Conservation (phyloP, 2,888 invertebrate genomes). For the Actias luna region DNA sequence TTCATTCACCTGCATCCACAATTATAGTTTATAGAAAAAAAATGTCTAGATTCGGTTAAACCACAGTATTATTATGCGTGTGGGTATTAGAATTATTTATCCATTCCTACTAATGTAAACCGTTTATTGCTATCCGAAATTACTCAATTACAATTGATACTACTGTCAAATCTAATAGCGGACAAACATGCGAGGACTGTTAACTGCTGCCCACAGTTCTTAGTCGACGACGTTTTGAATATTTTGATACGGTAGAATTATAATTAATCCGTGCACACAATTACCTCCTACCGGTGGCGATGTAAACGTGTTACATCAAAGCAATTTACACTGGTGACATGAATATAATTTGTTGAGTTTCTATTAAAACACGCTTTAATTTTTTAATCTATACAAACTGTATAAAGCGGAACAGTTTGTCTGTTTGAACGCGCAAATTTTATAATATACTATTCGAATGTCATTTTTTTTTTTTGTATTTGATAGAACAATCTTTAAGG, state of each 20-base stretch:
- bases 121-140: slow-evolving; percentile 30
- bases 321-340: not conserved
- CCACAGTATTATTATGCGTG: no score
- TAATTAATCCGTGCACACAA: slow-evolving; percentile 34
- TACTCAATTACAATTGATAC: slow-evolving; percentile 34
- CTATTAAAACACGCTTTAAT: not conserved
- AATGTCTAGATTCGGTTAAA: no score
- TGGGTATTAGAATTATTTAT: slow-evolving; percentile 2
- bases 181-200: slow-evolving; percentile 29
- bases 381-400: no score
- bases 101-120: slow-evolving; percentile 20
- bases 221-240: slow-evolving; percentile 28
- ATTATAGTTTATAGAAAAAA: no score
- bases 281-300: slow-evolving; percentile 32
- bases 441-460: no score
- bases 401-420: no score
- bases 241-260: slow-evolving; percentile 29
- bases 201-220: slow-evolving; percentile 20
- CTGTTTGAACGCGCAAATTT: no score
- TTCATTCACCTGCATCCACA: no score
- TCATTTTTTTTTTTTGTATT: no score
- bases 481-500: no score
- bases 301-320: not conserved
- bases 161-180: slow-evolving; percentile 32
- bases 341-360: not conserved